These are phyloP conservation scores for Petrocephalus microphthalmus DNA, from an alignment of 2,113 vertebrate genomes.

Conservation along the genomic window DNA sequence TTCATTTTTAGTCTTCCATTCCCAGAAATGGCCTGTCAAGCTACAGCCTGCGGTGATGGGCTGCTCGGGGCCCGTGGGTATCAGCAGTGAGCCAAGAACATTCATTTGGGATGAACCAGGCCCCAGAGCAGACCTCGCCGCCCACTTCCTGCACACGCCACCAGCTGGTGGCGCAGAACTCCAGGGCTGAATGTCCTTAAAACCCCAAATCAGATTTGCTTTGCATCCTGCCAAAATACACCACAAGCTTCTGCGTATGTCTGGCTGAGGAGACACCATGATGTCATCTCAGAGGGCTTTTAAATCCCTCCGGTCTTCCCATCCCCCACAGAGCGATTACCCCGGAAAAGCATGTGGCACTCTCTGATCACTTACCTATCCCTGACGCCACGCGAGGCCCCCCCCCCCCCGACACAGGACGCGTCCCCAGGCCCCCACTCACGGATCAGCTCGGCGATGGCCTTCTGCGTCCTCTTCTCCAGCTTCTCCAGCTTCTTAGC, in stretches of 20 bases:
- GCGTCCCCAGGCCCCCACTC: conserved; percentile 41
- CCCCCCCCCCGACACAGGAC: background rate
- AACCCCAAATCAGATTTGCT: background rate
- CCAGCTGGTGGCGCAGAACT: background rate
- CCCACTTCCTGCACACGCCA: background rate
- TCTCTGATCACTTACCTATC: background rate
- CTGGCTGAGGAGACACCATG: conserved; percentile 26
- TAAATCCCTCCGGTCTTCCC: conserved; percentile 28
- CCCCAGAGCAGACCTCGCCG: background rate
- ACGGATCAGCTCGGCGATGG: conserved; percentile 90
- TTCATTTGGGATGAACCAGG: background rate
- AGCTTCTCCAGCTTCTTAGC: conserved; percentile 94
- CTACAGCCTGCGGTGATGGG: background rate
- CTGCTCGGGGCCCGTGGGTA: background rate
- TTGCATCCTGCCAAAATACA: background rate
- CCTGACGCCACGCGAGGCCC: background rate
- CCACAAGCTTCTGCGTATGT: conserved; percentile 31
- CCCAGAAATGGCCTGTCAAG: background rate
- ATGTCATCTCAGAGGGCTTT: conserved; percentile 29
- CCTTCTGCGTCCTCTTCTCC: conserved; percentile 87
- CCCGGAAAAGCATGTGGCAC: conserved; percentile 21
- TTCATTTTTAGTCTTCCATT: background rate
- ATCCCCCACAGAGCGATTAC: conserved; percentile 51
- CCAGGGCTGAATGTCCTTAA: background rate
- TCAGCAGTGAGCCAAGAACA: background rate